phyloP scores from a whole-genome alignment of 92 coral and sea anemone genomes.

The Phenganax marumi region DNA sequence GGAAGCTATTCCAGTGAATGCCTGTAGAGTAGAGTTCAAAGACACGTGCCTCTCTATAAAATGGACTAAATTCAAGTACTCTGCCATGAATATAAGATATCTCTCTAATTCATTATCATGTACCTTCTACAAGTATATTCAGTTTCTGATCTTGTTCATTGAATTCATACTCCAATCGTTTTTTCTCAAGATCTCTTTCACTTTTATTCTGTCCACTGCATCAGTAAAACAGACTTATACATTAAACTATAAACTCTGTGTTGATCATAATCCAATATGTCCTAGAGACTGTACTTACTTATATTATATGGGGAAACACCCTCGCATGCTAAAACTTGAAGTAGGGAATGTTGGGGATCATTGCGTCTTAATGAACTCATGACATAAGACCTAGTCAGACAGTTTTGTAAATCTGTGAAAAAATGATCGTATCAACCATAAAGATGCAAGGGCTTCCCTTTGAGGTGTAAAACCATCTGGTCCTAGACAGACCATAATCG shows the following conservation, averaged over 20 bases:
- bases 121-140: conserved; percentile 77
- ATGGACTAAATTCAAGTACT: not conserved
- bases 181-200: conserved; percentile 81
- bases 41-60: conserved; percentile 78
- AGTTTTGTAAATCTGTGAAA: too few relatives aligned
- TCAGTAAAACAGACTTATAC: not conserved
- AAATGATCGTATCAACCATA: too few relatives aligned
- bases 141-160: conserved; percentile 77
- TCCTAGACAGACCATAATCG: too few relatives aligned
- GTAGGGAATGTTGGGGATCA: too few relatives aligned
- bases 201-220: conserved; percentile 69
- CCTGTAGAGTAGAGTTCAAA: conserved; percentile 82
- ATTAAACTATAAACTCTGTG: not conserved
- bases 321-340: too few relatives aligned
- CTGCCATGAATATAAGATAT: not conserved
- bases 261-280: too few relatives aligned
- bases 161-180: conserved; percentile 79
- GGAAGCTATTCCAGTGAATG: conserved; percentile 92
- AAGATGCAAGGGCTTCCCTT: too few relatives aligned
- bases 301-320: too few relatives aligned
- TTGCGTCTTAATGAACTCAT: too few relatives aligned
- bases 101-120: not conserved
- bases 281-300: not conserved
- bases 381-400: too few relatives aligned
- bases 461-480: too few relatives aligned